Conservation (phyloP, 1,140 invertebrate genomes). For the Drosophila gunungcola region DNA sequence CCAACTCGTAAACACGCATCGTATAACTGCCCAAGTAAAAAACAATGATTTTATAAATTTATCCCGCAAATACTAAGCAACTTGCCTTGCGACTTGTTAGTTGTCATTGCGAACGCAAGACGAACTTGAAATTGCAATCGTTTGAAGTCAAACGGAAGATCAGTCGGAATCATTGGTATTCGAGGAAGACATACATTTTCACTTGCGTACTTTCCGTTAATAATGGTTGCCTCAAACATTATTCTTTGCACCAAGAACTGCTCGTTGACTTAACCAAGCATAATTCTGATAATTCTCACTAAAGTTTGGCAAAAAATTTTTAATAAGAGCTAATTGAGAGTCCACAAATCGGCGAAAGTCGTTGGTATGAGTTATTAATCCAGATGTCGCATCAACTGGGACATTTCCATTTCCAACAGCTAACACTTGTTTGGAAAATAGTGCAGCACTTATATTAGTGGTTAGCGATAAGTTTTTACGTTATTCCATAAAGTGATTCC, state of each 20-base stretch:
- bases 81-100: constrained; percentile 8
- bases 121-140: background rate
- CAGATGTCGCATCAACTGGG: constrained; percentile 12
- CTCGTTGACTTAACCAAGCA: background rate
- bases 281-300: background rate
- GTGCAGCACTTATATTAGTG: background rate
- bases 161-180: constrained; percentile 10
- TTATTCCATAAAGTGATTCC: constrained; percentile 18
- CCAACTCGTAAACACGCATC: no score
- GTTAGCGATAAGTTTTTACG: constrained; percentile 9
- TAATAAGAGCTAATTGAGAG: constrained; percentile 8
- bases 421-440: constrained; percentile 1
- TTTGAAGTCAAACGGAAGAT: constrained; percentile 15
- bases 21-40: background rate
- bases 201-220: constrained; percentile 3
- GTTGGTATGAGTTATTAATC: constrained; percentile 4
- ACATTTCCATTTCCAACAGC: constrained; percentile 5
- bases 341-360: constrained; percentile 17
- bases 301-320: constrained; percentile 12
- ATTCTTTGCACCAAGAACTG: background rate
- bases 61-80: constrained; percentile 15
- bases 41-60: constrained; percentile 12
- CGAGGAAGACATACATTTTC: constrained; percentile 14
- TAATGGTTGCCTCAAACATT: no score
- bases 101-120: constrained; percentile 13